Base-by-base conservation (phyloP, 2,888 invertebrate genomes). In the Dexiosoma caninum region DNA sequence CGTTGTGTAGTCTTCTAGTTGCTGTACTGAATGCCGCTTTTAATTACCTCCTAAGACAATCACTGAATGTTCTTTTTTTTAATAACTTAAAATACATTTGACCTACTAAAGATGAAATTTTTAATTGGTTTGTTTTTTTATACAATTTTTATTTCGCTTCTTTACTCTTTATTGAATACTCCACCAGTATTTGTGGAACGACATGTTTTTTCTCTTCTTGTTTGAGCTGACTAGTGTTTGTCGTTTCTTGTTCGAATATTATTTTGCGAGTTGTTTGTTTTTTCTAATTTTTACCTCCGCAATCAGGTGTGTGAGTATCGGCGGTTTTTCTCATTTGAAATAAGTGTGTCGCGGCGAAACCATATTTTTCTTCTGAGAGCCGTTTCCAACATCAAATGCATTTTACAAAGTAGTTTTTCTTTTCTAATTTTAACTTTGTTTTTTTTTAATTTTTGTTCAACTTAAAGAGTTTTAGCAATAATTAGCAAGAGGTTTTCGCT, bases 281-380 rank as follows among this genome's bases (percentile, higher is more conserved):
- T 19, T 53, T 46, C 49, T 21, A 6, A 1, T 21, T 44, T 57
- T 67, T 53, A 12, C 35, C 16, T 16, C 23, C 8, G 8, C 16
- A 2, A 14, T 14, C 23, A 35, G n/a, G n/a, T 12, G 32, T 53
- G 42, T 16, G 21, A 53, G 59, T 71, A 46, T 49, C 51, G 46
- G 51, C 5, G n/a, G n/a, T 55, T 23, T 64, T 64, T 64, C 30
- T 40, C 30, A 46, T 74, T 75, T 70, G 55, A 53, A 74, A 46
- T 46, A 78, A 62, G 40, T 77, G 77, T 74, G 74, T 67, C 79
- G 75, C 57, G 60, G 42, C 62, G 79, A 79, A 79, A 79, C 79
- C 79, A 79, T 79, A 79, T 64, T 69, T 79, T 35, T 3, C 49
- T 64, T 59, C 51, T 40, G 16, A 60, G 16, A 23, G 62, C 32